Percentiles rank a stretch among this genome's conserved stretches.
These are phyloP conservation scores for Campoplex nolae DNA, from an alignment of 2,888 invertebrate species.

Conservation along the genomic window DNA sequence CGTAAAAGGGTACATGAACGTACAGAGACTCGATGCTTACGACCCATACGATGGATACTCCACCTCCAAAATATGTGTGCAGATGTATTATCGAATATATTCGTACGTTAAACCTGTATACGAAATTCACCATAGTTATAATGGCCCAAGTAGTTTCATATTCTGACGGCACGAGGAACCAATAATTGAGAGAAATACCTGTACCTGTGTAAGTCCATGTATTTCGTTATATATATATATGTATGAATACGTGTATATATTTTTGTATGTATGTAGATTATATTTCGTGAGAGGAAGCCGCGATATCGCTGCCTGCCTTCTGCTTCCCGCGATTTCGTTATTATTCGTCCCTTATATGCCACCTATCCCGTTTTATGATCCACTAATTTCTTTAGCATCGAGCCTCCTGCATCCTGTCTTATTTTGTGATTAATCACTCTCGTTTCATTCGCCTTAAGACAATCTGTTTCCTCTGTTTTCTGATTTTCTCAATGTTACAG, in stretches of 20 bases:
- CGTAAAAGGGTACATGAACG: slow-evolving; percentile 23
- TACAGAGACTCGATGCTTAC: slow-evolving; percentile 18
- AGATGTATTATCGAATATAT: slow-evolving; percentile 12
- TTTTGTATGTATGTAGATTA: slow-evolving; percentile 22
- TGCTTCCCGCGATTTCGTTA: slow-evolving; percentile 55
- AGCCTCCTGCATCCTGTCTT: slow-evolving; percentile 33
- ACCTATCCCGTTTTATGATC: slow-evolving; percentile 31
- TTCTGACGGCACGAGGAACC: slow-evolving; percentile 60
- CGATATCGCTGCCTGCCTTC: slow-evolving; percentile 62
- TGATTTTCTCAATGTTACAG: not conserved
- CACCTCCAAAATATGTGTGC: not conserved
- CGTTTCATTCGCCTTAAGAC: slow-evolving; percentile 14
- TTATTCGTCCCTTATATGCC: slow-evolving; percentile 54
- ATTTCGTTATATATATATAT: slow-evolving; percentile 8
- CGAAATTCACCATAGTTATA: slow-evolving; percentile 18
- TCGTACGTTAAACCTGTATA: slow-evolving; percentile 6
- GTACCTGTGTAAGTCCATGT: slow-evolving; percentile 27
- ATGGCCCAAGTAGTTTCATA: slow-evolving; percentile 22
- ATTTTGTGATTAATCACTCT: slow-evolving; percentile 57
- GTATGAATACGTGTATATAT: not conserved
- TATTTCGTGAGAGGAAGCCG: slow-evolving; percentile 61
- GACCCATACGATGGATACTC: not conserved
- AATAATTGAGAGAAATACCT: slow-evolving; percentile 65
- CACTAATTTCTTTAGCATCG: slow-evolving; percentile 50
- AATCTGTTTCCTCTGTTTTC: not conserved